A percentile compares a stretch with the other conserved stretches of the same genome.
Conservation (phyloP, 92 coral and sea anemone genomes). For the Umimayanthus kanabou region DNA sequence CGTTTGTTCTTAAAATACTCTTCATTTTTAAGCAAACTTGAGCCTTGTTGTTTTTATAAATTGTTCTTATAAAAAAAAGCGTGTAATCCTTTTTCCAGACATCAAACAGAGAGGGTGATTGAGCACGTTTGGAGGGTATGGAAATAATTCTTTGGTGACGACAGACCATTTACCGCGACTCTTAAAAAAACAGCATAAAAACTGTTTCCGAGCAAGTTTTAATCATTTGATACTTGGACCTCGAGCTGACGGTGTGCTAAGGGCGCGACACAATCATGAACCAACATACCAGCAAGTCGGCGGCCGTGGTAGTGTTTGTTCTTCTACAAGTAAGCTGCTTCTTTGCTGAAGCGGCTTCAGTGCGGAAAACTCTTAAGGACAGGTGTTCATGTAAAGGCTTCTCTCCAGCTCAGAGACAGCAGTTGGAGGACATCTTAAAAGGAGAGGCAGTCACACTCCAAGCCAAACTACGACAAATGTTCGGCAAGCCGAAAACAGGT, state of each 20-base stretch:
- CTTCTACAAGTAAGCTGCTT: background rate
- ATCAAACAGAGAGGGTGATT: conserved; percentile 26
- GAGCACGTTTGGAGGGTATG: background rate
- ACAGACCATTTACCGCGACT: conserved; percentile 9
- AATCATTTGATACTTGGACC: background rate
- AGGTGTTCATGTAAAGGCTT: background rate
- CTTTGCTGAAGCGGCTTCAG: background rate
- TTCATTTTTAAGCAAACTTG: no score
- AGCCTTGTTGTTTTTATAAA: no score
- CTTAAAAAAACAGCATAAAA: background rate
- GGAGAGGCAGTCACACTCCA: background rate
- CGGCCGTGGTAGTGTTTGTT: background rate
- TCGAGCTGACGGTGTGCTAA: background rate
- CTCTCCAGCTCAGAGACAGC: background rate
- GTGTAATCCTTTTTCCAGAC: conserved; percentile 23
- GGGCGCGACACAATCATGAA: background rate
- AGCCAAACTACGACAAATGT: background rate
- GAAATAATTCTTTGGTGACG: conserved; percentile 1
- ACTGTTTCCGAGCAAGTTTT: background rate
- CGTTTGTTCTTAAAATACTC: no score
- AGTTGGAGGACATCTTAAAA: background rate
- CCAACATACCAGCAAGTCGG: background rate
- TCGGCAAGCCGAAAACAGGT: conserved; percentile 17
- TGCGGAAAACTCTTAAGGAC: background rate
- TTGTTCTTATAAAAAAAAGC: no score